A percentile compares a stretch with the other conserved stretches of the same genome.
Evolutionary conservation across 2,113 vertebrate genomes (phyloP).

Genomic region (Gallinago jamesoni): DNA sequence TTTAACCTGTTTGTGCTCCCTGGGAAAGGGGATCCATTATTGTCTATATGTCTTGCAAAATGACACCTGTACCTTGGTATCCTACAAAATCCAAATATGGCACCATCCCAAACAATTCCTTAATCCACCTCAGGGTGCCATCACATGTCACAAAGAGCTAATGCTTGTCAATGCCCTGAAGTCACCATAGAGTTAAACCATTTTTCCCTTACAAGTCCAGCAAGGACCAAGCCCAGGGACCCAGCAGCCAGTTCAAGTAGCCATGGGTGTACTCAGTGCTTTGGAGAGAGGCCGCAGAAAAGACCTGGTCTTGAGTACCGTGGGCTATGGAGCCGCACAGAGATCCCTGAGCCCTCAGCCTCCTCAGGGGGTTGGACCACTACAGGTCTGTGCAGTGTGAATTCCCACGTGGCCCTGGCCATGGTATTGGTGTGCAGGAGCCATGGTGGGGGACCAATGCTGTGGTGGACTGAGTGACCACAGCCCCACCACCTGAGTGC

Average conservation of each 20-base stretch:
- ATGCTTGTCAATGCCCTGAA: not conserved
- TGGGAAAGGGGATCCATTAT: not conserved
- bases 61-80: not conserved
- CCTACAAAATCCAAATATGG: not conserved
- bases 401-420: not conserved
- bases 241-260: not conserved
- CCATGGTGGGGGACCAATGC: not conserved
- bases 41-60: not conserved
- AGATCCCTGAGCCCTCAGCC: not conserved
- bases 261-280: not conserved
- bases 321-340: not conserved
- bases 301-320: not conserved
- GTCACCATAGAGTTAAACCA: not conserved
- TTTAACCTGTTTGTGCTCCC: conserved; percentile 6
- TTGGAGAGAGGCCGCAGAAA: not conserved
- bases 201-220: not conserved
- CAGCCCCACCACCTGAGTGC: accelerated
- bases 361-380: not conserved
- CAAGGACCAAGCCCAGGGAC: not conserved
- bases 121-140: not conserved
- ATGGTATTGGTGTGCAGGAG: not conserved
- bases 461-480: not conserved
- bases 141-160: not conserved
- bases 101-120: not conserved
- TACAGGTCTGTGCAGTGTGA: not conserved